phyloP scores from a whole-genome alignment of 2,797 vertebrate genomes.

The Hippoglossus hippoglossus region DNA sequence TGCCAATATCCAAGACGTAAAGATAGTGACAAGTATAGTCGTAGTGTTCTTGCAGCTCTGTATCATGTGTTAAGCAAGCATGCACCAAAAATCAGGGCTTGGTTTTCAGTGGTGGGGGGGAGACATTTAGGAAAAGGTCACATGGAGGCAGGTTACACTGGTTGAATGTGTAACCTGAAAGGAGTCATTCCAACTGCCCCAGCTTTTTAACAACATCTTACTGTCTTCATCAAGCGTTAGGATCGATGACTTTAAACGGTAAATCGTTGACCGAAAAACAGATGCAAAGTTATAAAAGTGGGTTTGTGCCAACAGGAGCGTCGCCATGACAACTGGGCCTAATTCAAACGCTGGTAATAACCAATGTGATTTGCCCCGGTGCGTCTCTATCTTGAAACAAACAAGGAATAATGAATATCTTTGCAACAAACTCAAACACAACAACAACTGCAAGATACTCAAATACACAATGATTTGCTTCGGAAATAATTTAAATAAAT shows the following conservation, averaged over 20 bases:
- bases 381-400: background rate
- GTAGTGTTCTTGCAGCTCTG: background rate
- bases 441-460: too few relatives aligned
- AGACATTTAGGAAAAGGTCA: constrained; percentile 36
- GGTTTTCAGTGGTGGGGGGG: constrained; percentile 10
- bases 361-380: background rate
- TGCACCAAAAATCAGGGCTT: background rate
- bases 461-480: too few relatives aligned
- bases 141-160: constrained; percentile 12
- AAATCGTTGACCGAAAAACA: background rate
- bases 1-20: background rate
- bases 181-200: too few relatives aligned
- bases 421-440: background rate
- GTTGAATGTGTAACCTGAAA: background rate
- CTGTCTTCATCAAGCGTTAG: too few relatives aligned
- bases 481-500: too few relatives aligned
- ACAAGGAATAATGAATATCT: background rate
- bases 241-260: background rate
- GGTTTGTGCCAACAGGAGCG: background rate
- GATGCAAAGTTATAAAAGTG: background rate
- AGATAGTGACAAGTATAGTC: background rate
- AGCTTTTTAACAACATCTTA: background rate
- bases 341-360: background rate
- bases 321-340: background rate
- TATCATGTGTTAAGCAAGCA: too few relatives aligned